Conservation (phyloP, 2,888 invertebrate species). For the Synergus laeviventris region DNA sequence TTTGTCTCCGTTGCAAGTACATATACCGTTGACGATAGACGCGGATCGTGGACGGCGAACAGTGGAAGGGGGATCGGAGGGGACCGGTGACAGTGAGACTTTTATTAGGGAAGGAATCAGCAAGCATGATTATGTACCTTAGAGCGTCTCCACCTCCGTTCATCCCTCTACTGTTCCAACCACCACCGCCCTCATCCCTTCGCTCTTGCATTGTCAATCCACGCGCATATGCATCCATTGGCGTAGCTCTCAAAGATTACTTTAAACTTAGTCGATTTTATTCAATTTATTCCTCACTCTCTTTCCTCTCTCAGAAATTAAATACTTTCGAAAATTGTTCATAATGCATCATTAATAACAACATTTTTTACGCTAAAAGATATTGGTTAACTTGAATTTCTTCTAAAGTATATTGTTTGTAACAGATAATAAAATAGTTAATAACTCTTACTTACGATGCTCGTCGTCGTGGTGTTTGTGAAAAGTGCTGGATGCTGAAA, state of each 20-base stretch:
- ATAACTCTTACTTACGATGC: constrained; percentile 67
- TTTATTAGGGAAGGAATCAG: constrained; percentile 76
- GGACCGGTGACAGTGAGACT: constrained; percentile 71
- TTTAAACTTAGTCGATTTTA: not conserved
- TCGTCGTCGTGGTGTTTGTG: constrained; percentile 70
- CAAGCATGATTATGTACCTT: constrained; percentile 76
- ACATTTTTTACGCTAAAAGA: not conserved
- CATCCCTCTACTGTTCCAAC: constrained; percentile 46
- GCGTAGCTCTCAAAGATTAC: constrained; percentile 50
- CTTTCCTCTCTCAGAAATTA: not conserved
- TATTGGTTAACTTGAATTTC: no score
- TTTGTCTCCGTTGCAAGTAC: constrained; percentile 55
- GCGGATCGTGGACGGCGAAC: constrained; percentile 54
- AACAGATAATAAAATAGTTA: not conserved
- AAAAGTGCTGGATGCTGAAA: constrained; percentile 71
- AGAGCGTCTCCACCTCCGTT: constrained; percentile 68
- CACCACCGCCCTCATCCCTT: constrained; percentile 53
- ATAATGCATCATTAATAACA: no score
- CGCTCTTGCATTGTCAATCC: constrained; percentile 62
- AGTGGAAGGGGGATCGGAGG: constrained; percentile 52
- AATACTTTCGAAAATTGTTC: not conserved
- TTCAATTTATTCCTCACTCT: not conserved
- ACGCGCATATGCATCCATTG: constrained; percentile 56
- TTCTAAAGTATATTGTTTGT: not conserved
- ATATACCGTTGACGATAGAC: constrained; percentile 51